Conservation (phyloP, 2,113 vertebrate species). For the Calypte anna region DNA sequence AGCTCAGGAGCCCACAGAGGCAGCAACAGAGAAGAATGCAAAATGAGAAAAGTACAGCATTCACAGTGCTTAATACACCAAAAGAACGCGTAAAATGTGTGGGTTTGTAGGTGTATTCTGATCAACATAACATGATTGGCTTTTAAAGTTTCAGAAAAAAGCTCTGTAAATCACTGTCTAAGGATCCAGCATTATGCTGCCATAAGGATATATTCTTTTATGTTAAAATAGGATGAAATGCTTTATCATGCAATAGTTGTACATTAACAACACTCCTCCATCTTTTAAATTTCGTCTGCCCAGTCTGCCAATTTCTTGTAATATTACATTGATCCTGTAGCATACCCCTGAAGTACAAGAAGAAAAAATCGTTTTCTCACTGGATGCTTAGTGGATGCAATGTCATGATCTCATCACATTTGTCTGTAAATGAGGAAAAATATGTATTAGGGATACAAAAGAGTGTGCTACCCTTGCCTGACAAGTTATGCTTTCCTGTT, state of each 20-base stretch:
- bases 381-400: not conserved
- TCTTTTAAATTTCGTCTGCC: not conserved
- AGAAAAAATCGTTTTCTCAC: not conserved
- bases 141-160: not conserved
- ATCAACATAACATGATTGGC: not conserved
- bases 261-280: not conserved
- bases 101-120: not conserved
- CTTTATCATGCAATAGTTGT: not conserved
- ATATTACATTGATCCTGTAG: not conserved
- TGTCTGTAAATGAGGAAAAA: not conserved
- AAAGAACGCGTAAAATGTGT: not conserved
- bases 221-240: not conserved
- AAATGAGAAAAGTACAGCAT: not conserved
- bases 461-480: not conserved
- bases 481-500: not conserved
- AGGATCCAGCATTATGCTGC: not conserved
- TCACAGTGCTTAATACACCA: not conserved
- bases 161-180: not conserved
- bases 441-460: not conserved
- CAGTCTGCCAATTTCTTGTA: not conserved
- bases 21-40: not conserved
- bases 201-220: not conserved
- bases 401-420: not conserved
- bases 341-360: not conserved
- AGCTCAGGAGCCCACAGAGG: not conserved